These are phyloP conservation scores for Lates calcarifer DNA, from an alignment of 2,113 vertebrate species.

Conservation along the genomic window DNA sequence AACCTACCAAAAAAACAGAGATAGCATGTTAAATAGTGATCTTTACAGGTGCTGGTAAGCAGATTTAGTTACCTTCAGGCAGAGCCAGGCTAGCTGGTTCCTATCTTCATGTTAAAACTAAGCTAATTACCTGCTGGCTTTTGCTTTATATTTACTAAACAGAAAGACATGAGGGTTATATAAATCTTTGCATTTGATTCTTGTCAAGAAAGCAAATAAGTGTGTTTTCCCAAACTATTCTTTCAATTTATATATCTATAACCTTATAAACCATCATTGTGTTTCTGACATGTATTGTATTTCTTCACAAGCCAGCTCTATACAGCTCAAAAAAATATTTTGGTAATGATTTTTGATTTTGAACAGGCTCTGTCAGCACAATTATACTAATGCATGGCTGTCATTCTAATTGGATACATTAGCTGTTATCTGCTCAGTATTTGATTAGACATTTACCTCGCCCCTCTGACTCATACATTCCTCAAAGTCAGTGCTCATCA, in stretches of 20 bases:
- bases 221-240: background rate
- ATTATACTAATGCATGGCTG: background rate
- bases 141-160: background rate
- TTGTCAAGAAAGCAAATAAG: background rate
- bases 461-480: conserved; percentile 30
- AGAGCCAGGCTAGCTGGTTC: too few relatives aligned
- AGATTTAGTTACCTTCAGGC: too few relatives aligned
- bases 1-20: too few relatives aligned
- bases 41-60: too few relatives aligned
- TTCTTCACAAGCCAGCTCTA: background rate
- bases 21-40: too few relatives aligned
- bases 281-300: background rate
- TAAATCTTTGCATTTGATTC: background rate
- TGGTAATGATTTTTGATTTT: conserved; percentile 6
- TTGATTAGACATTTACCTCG: conserved; percentile 33
- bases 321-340: background rate
- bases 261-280: background rate
- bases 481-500: conserved; percentile 53
- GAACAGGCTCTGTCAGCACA: conserved; percentile 29
- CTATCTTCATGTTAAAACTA: too few relatives aligned
- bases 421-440: conserved; percentile 46
- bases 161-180: background rate
- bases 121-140: background rate
- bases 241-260: background rate
- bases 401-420: conserved; percentile 31